phyloP scores from a whole-genome alignment of 2,888 invertebrate species.

The Pristionchus mayeri region DNA sequence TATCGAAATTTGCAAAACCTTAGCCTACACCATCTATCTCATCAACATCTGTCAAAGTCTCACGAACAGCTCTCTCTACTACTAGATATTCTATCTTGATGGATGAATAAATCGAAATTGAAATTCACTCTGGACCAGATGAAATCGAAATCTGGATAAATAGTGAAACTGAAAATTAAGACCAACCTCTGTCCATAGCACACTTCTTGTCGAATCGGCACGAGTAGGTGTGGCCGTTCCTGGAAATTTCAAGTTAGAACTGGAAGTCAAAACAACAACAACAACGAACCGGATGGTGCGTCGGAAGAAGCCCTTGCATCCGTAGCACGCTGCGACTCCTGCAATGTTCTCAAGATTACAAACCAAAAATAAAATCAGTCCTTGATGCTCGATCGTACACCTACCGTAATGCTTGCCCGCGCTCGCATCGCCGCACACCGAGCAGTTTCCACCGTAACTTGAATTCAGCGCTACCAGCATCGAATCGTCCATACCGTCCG shows the following conservation, averaged over 20 bases:
- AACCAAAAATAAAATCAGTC: neutral
- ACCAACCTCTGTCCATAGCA: slow-evolving; percentile 68
- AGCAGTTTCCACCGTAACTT: slow-evolving; percentile 51
- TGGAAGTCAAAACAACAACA: neutral
- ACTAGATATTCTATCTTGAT: no score
- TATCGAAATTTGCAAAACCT: no score
- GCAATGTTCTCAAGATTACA: neutral
- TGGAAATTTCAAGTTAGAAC: neutral
- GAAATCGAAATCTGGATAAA: no score
- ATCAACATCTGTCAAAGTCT: no score
- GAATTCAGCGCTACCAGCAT: slow-evolving; percentile 41
- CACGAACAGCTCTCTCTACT: no score
- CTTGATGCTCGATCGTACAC: slow-evolving; percentile 21
- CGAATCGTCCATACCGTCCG: slow-evolving; percentile 1
- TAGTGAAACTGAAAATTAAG: no score
- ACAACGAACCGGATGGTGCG: slow-evolving; percentile 69
- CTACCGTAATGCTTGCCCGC: slow-evolving; percentile 74
- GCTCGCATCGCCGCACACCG: slow-evolving; percentile 72
- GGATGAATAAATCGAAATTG: no score
- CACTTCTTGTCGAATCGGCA: slow-evolving; percentile 72
- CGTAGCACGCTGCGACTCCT: slow-evolving; percentile 73
- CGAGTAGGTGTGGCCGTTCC: slow-evolving; percentile 65
- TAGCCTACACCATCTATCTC: no score
- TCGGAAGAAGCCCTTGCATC: slow-evolving; percentile 73
- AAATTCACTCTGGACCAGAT: no score